A percentile compares a stretch with the other conserved stretches of the same genome.
phyloP scores from a whole-genome alignment of 1,140 invertebrate species.

The Drosophila seguyi region DNA sequence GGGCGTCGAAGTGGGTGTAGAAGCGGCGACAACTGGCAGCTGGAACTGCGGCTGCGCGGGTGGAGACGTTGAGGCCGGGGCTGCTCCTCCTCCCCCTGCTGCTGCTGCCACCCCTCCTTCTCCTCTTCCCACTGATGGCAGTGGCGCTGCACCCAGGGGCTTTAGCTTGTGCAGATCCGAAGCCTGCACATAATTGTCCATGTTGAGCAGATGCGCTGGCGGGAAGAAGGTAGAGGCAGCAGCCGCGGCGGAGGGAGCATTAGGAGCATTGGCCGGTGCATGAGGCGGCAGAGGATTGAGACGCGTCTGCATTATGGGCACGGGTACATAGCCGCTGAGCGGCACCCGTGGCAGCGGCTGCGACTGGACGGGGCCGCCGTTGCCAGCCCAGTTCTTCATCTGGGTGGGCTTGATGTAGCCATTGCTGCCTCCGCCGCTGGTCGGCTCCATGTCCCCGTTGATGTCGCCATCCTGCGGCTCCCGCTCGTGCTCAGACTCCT shows the following conservation, averaged over 20 bases:
- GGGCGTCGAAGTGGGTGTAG: slow-evolving; percentile 12
- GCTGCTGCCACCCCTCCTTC: background rate
- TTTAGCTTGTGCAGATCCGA: slow-evolving; percentile 67
- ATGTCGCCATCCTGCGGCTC: slow-evolving; percentile 2
- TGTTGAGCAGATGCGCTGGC: slow-evolving; percentile 58
- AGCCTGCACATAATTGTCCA: slow-evolving; percentile 67
- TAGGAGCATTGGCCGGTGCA: background rate
- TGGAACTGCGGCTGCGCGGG: slow-evolving; percentile 2
- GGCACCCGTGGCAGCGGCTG: slow-evolving; percentile 31
- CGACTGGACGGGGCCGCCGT: background rate
- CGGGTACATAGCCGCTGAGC: slow-evolving; percentile 64
- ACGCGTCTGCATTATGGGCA: slow-evolving; percentile 50
- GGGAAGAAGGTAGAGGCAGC: slow-evolving; percentile 14
- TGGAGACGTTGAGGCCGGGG: too few species aligned
- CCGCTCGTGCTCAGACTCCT: slow-evolving; percentile 21
- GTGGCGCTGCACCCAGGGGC: slow-evolving; percentile 20
- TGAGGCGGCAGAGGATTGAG: background rate
- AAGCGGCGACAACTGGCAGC: background rate
- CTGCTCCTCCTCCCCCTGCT: too few species aligned
- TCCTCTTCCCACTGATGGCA: background rate
- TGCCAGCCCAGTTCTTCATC: slow-evolving; percentile 57
- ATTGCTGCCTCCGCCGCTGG: background rate
- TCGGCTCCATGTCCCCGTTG: slow-evolving; percentile 6
- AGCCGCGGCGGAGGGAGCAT: slow-evolving; percentile 2
- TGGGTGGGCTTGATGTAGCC: slow-evolving; percentile 74